Percentiles rank a stretch among this genome's conserved stretches.
phyloP scores from a whole-genome alignment of 2,888 invertebrate genomes.

The Synanthedon vespiformis region DNA sequence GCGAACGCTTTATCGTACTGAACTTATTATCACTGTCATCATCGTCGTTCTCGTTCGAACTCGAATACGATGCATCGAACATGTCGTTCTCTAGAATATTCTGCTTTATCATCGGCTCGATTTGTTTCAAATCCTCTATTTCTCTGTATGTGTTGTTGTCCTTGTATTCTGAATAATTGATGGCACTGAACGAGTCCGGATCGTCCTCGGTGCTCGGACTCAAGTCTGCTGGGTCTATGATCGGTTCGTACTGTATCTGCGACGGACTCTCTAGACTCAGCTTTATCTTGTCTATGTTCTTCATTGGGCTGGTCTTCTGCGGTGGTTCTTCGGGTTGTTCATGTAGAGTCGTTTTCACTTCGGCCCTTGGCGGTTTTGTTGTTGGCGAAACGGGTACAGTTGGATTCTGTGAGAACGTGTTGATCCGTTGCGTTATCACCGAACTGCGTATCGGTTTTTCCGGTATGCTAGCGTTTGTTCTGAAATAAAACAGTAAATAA shows the following conservation, averaged over 20 bases:
- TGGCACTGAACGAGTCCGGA: constrained; percentile 48
- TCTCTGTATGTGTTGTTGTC: constrained; percentile 33
- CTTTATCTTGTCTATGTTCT: constrained; percentile 65
- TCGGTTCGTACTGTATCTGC: constrained; percentile 63
- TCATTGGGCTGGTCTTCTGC: constrained; percentile 47
- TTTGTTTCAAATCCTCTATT: constrained; percentile 37
- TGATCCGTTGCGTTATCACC: constrained; percentile 73
- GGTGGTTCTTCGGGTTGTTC: constrained; percentile 26
- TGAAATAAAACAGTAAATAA: constrained; percentile 11
- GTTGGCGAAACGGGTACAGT: constrained; percentile 20
- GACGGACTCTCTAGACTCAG: constrained; percentile 60
- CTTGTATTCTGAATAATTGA: constrained; percentile 33
- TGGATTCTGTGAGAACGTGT: constrained; percentile 50
- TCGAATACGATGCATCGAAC: constrained; percentile 62
- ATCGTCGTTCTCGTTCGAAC: constrained; percentile 68
- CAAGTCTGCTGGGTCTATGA: constrained; percentile 53
- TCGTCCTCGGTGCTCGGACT: constrained; percentile 55
- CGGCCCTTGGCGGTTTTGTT: constrained; percentile 19
- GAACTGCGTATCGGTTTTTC: constrained; percentile 77
- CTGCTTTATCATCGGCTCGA: constrained; percentile 64
- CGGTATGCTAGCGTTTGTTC: constrained; percentile 55
- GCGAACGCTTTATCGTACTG: constrained; percentile 78
- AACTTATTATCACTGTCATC: constrained; percentile 78
- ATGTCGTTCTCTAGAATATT: constrained; percentile 65
- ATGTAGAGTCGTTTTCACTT: constrained; percentile 17